Evolutionary conservation across 2,797 vertebrate genomes (phyloP), one percentile per base, ranked within the genome.

Genomic region (Channallabes apus): DNA sequence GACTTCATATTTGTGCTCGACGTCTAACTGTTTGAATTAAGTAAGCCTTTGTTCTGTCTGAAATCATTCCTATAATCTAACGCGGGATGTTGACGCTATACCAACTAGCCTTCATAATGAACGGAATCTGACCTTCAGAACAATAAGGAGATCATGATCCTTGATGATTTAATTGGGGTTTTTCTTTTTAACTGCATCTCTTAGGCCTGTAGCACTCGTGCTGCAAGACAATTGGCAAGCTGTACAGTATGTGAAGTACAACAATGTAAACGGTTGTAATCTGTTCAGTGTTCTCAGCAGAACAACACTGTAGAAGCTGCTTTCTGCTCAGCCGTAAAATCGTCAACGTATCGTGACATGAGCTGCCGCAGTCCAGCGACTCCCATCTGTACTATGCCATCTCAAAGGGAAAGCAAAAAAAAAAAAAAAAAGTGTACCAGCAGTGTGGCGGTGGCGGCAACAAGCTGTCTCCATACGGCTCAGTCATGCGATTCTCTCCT

Each of bases 301-400:
- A 89, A 68, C 62, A 84, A 92, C 92, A 90, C 90, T 91, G 94
- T 93, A 92, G 92, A 91, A 90, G 91, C 93, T 92, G 93, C 92
- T 94, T 94, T 94, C 92, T 91, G 92, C 93, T 94, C 94, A 80
- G 83, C 83, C 82, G 72, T 86, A 86, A 84, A 87, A 86, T 84
- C 32, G 22, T 58, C 82, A 67, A 64, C 91, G 91, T 90, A 87
- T 84, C 90, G 91, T 95, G 95, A 95, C 94, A 94, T 90, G 84
- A 90, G 91, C 89, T 84, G 91, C 90, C 84, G 87, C 90, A 94
- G 94, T 94, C 94, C 93, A 94, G 65, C 75, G 90, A 90, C 89
- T 91, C 93, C 94, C 94, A 95, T 95, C 95, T 95, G 94, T 92
- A 93, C 86, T 90, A 93, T 90, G 87, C 78, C 83, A 92, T 94